Percentiles rank a stretch among this genome's conserved stretches.
Evolutionary conservation across 2,888 invertebrate species (phyloP).

Genomic region (Cryptophagus acutangulus): DNA sequence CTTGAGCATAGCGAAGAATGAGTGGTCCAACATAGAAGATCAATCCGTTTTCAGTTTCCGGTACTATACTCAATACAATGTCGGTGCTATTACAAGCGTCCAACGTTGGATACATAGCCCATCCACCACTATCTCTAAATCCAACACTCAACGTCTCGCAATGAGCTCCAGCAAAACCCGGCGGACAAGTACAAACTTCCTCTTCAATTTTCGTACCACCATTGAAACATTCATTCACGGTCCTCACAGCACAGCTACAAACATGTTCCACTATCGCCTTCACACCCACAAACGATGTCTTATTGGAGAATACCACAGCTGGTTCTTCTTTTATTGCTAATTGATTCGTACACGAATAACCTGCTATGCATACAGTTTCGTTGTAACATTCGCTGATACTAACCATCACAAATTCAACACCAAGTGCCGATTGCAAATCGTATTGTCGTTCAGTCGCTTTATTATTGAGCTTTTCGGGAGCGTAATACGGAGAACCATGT

Average conservation of each 20-base stretch:
- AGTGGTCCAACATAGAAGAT: constrained; percentile 87
- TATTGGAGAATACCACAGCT: constrained; percentile 84
- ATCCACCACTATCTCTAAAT: constrained; percentile 87
- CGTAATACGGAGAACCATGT: constrained; percentile 91
- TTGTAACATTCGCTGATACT: constrained; percentile 87
- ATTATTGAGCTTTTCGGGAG: constrained; percentile 81
- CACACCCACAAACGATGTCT: constrained; percentile 91
- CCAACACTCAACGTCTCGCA: constrained; percentile 87
- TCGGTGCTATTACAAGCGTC: constrained; percentile 81
- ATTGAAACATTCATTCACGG: constrained; percentile 35
- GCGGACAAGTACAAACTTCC: constrained; percentile 73
- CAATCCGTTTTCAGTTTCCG: constrained; percentile 71
- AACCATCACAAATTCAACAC: constrained; percentile 75
- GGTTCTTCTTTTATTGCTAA: constrained; percentile 66
- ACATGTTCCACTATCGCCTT: constrained; percentile 75
- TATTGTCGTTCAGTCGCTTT: constrained; percentile 69
- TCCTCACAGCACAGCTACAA: constrained; percentile 50
- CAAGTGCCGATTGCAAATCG: constrained; percentile 66
- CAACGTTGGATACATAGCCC: constrained; percentile 86
- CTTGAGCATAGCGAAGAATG: constrained; percentile 53
- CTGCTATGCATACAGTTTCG: constrained; percentile 64
- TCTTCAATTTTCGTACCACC: constrained; percentile 54
- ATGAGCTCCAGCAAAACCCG: constrained; percentile 73
- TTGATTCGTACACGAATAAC: constrained; percentile 74
- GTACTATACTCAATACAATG: constrained; percentile 75